phyloP scores from a whole-genome alignment of 1,140 invertebrate genomes.

The Luehdorfia chinensis region DNA sequence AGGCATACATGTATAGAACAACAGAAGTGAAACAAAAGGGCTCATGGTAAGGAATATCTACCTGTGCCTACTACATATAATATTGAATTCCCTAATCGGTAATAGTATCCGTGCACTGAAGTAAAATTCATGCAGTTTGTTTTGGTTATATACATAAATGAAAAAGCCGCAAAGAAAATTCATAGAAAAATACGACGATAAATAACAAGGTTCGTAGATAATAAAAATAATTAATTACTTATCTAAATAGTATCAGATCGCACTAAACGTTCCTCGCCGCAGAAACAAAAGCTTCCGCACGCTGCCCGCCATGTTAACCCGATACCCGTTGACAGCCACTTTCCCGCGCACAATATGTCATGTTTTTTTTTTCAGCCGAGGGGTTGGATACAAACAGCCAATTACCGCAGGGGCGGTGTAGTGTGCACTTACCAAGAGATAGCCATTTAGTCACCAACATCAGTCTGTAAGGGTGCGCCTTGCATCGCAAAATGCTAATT shows the following conservation, averaged over 20 bases:
- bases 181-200: no score
- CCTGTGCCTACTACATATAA: no score
- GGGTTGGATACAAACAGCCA: conserved; percentile 74
- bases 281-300: conserved; percentile 54
- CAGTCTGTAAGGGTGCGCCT: conserved; percentile 52
- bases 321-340: conserved; percentile 64
- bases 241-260: conserved; percentile 57
- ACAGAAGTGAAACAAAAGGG: no score
- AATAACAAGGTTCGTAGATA: no score
- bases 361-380: conserved; percentile 59
- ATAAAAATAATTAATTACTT: conserved; percentile 37
- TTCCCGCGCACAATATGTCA: conserved; percentile 73
- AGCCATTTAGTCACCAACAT: conserved; percentile 66
- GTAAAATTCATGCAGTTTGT: no score
- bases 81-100: no score
- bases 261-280: conserved; percentile 62
- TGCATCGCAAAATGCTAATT: conserved; percentile 28
- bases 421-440: conserved; percentile 53
- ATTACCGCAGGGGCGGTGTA: conserved; percentile 64
- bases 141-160: no score
- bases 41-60: no score
- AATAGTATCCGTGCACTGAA: no score
- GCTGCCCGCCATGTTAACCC: conserved; percentile 55
- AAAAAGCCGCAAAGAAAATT: no score
- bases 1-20: no score